Percentiles rank a stretch among this genome's conserved stretches.
Evolutionary conservation across 1,140 invertebrate genomes (phyloP).

Genomic region (Scaptomyza graminum): DNA sequence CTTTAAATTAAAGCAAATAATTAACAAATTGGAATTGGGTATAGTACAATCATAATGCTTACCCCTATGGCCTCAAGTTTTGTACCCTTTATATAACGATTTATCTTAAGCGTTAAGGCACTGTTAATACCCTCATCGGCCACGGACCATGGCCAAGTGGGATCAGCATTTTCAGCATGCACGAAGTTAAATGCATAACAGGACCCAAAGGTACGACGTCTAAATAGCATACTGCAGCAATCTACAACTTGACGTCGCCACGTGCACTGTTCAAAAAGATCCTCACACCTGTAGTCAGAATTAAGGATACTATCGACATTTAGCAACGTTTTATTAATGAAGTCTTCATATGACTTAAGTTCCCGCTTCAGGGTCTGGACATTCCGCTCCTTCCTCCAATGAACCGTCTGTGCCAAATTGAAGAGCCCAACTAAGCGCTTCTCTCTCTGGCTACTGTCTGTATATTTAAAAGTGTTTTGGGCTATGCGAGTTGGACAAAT

Average conservation of each 20-base stretch:
- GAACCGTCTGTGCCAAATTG: conserved; percentile 44
- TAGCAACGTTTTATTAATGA: not conserved
- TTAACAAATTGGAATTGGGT: not conserved
- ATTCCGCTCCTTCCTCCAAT: conserved; percentile 19
- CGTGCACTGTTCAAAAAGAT: conserved; percentile 57
- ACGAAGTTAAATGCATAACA: conserved; percentile 61
- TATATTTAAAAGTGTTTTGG: not conserved
- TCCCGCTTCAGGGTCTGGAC: not conserved
- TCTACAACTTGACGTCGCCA: conserved; percentile 54
- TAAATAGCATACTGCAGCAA: conserved; percentile 61
- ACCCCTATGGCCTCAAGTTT: conserved; percentile 51
- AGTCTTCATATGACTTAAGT: conserved; percentile 25
- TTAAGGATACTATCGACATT: conserved; percentile 19
- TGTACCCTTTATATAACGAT: conserved; percentile 15
- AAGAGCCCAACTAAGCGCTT: conserved; percentile 5
- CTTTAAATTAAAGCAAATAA: not conserved
- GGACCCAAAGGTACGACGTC: conserved; percentile 6
- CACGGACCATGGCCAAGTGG: conserved; percentile 67
- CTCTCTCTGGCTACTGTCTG: not conserved
- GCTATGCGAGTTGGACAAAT: conserved; percentile 57
- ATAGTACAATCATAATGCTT: conserved; percentile 4
- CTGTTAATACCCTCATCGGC: conserved; percentile 45
- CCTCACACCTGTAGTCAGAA: conserved; percentile 39
- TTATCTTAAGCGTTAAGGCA: conserved; percentile 49
- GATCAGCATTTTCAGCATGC: conserved; percentile 3